These are phyloP conservation scores for Alethe diademata DNA, from an alignment of 2,113 vertebrate species.

Conservation along the genomic window DNA sequence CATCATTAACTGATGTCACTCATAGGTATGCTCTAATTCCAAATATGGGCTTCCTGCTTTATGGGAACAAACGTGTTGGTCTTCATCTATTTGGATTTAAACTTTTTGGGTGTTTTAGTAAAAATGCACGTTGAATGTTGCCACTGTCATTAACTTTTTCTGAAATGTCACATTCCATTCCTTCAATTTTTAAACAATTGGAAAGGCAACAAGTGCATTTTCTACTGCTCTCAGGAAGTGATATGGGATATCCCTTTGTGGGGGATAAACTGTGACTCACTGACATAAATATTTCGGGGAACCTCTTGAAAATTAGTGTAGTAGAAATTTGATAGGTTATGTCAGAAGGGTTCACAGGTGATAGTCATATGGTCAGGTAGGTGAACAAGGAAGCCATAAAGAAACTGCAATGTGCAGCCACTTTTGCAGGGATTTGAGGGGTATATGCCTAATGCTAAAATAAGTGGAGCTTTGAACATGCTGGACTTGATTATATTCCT, in stretches of 20 bases:
- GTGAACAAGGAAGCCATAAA: background rate
- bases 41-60: background rate
- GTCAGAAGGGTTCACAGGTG: background rate
- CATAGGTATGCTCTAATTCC: background rate
- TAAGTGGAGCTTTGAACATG: background rate
- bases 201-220: background rate
- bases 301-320: background rate
- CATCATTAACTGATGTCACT: background rate
- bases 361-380: background rate
- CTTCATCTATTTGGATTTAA: background rate
- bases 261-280: background rate
- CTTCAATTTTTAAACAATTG: background rate
- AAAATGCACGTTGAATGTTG: background rate
- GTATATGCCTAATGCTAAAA: background rate
- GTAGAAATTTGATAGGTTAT: background rate
- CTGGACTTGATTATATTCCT: background rate
- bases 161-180: background rate
- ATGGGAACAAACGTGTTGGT: accelerated
- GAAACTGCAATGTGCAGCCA: background rate
- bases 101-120: background rate
- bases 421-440: background rate
- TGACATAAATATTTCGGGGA: background rate
- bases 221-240: background rate
- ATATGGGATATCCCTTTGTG: background rate
- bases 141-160: background rate